phyloP scores from a whole-genome alignment of 2,113 vertebrate genomes.

The Sorex araneus region DNA sequence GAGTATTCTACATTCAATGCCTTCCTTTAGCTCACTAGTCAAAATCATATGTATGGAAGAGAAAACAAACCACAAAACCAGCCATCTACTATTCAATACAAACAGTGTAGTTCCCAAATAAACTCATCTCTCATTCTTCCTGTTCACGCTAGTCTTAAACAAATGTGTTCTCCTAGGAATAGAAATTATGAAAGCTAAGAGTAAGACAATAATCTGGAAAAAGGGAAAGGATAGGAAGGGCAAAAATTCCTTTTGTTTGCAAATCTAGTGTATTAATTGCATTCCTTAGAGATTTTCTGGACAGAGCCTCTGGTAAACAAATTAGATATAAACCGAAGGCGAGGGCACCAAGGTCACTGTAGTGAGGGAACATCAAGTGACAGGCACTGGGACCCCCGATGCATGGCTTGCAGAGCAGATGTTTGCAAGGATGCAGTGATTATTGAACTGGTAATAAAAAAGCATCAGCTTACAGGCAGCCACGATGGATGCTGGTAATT shows the following conservation, averaged over 20 bases:
- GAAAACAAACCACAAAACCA: slow-evolving; percentile 48
- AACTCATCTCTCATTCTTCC: slow-evolving; percentile 77
- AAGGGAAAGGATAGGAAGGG: slow-evolving; percentile 68
- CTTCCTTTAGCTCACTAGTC: background rate
- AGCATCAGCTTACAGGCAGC: slow-evolving; percentile 94
- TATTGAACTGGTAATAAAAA: slow-evolving; percentile 97
- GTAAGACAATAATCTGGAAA: slow-evolving; percentile 88
- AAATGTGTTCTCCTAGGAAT: slow-evolving; percentile 87
- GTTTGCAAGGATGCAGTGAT: slow-evolving; percentile 96
- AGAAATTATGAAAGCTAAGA: slow-evolving; percentile 87
- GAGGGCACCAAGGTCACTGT: slow-evolving; percentile 94
- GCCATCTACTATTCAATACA: slow-evolving; percentile 76
- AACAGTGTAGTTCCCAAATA: slow-evolving; percentile 78
- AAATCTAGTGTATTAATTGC: slow-evolving; percentile 91
- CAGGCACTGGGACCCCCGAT: slow-evolving; percentile 94
- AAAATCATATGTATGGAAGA: slow-evolving; percentile 16
- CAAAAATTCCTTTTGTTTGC: slow-evolving; percentile 89
- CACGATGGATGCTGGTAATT: slow-evolving; percentile 99
- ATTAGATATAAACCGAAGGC: slow-evolving; percentile 94
- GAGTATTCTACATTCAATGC: background rate
- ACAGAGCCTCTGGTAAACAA: slow-evolving; percentile 94
- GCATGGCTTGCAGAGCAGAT: slow-evolving; percentile 97
- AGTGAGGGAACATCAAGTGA: slow-evolving; percentile 94
- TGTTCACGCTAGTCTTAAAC: slow-evolving; percentile 80
- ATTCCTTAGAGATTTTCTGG: slow-evolving; percentile 90